phyloP scores from a whole-genome alignment of 2,888 invertebrate species.

The Muschampia staudingeri region DNA sequence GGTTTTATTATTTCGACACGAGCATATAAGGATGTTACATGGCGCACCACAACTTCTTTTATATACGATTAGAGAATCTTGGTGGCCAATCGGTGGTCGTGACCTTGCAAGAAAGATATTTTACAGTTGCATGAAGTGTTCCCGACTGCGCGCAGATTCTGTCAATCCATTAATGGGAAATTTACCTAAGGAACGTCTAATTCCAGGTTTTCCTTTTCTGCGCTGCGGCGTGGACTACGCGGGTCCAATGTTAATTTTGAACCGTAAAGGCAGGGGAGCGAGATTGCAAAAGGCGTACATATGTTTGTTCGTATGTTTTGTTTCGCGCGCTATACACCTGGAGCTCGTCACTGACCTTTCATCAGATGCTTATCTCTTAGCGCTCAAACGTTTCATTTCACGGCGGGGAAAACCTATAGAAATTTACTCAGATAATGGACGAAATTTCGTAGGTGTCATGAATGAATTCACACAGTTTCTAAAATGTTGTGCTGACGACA shows the following conservation, averaged over 20 bases:
- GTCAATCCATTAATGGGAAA: conserved; percentile 59
- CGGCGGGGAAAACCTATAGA: conserved; percentile 49
- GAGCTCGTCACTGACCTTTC: conserved; percentile 20
- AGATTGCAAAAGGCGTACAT: conserved; percentile 41
- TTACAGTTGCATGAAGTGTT: conserved; percentile 50
- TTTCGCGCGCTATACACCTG: conserved; percentile 7
- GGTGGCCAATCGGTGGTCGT: conserved; percentile 61
- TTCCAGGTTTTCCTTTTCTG: conserved; percentile 37
- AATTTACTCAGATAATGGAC: conserved; percentile 62
- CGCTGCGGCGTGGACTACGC: conserved; percentile 45
- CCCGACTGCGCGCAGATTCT: conserved; percentile 46
- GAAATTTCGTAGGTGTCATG: conserved; percentile 52
- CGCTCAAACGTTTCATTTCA: conserved; percentile 16
- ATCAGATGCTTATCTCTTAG: conserved; percentile 13
- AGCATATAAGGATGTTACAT: conserved; percentile 53
- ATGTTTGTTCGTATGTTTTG: conserved; percentile 51
- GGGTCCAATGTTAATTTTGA: conserved; percentile 50
- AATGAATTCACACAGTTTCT: conserved; percentile 50
- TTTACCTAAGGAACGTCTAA: conserved; percentile 50
- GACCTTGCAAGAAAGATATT: conserved; percentile 50
- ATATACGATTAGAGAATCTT: conserved; percentile 42
- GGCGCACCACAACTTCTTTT: conserved; percentile 54
- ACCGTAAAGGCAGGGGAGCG: conserved; percentile 52
- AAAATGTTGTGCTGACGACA: conserved; percentile 3
- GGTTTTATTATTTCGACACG: conserved; percentile 43